phyloP scores from a whole-genome alignment of 2,113 vertebrate genomes.

The Oryzias woworae region DNA sequence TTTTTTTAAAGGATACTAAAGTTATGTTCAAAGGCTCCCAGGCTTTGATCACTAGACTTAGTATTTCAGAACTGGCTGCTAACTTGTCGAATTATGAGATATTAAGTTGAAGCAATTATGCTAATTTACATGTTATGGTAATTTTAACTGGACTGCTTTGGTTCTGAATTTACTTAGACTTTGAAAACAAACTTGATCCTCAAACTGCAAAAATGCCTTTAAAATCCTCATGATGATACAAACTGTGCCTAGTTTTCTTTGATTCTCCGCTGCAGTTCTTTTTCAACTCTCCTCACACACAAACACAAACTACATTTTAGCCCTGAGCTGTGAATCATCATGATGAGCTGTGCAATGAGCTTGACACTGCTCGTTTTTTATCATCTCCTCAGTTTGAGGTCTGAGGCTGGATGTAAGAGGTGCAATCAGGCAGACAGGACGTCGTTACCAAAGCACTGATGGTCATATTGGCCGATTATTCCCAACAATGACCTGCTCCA shows the following conservation, averaged over 20 bases:
- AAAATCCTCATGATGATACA: no score
- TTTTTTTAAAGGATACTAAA: no score
- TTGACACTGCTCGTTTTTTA: conserved; percentile 16
- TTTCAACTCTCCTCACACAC: neutral
- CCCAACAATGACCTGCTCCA: accelerated
- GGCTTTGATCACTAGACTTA: no score
- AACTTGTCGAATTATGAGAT: no score
- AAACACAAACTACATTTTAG: conserved; percentile 10
- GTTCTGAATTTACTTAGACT: no score
- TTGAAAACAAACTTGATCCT: no score
- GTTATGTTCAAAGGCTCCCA: no score
- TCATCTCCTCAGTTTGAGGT: conserved; percentile 20
- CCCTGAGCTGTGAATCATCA: conserved; percentile 13
- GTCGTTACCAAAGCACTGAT: conserved; percentile 6
- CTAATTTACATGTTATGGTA: no score
- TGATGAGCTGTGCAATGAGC: conserved; percentile 28
- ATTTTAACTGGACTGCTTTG: no score
- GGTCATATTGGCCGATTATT: neutral
- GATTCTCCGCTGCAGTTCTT: neutral
- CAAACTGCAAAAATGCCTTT: no score
- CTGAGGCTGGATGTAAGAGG: conserved; percentile 11
- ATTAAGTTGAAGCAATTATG: no score
- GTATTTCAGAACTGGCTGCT: no score
- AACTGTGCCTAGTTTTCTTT: neutral
- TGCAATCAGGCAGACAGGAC: conserved; percentile 6